Percentiles rank a stretch among this genome's conserved stretches.
phyloP scores from a whole-genome alignment of 2,113 vertebrate genomes.

The Elgaria multicarinata region DNA sequence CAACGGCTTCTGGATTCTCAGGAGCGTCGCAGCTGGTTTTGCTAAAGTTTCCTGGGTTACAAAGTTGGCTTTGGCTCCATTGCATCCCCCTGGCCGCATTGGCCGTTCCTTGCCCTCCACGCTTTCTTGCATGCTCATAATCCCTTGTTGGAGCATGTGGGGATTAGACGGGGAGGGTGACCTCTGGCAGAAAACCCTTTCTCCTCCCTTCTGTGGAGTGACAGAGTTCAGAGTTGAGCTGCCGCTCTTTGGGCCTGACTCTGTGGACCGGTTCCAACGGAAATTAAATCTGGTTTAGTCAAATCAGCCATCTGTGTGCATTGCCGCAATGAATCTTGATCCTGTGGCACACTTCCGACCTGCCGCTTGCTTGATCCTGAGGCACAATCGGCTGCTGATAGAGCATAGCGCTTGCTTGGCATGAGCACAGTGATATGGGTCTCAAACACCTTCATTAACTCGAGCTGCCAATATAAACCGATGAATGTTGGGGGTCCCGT shows the following conservation, averaged over 20 bases:
- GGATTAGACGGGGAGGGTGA: background rate
- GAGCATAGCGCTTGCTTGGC: constrained; percentile 37
- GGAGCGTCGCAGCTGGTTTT: background rate
- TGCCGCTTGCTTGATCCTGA: constrained; percentile 45
- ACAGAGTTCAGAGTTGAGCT: constrained; percentile 17
- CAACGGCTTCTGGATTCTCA: too few relatives aligned
- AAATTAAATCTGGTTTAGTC: constrained; percentile 70
- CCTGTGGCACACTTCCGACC: constrained; percentile 33
- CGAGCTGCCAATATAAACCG: too few relatives aligned
- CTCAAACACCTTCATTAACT: background rate
- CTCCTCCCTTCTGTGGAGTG: constrained; percentile 32
- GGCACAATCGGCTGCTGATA: background rate
- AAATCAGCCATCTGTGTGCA: constrained; percentile 67
- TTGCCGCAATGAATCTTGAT: constrained; percentile 52
- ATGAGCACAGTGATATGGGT: background rate
- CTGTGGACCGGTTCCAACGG: constrained; percentile 64
- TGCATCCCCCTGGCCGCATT: background rate
- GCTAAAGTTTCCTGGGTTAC: background rate
- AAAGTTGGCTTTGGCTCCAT: background rate
- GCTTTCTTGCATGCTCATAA: background rate
- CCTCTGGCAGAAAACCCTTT: constrained; percentile 10
- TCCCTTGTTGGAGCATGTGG: background rate
- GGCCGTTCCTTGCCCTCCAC: background rate
- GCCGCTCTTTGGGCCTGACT: constrained; percentile 46
- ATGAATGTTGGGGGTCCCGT: background rate